phyloP scores from a whole-genome alignment of 2,797 vertebrate species.

The Leptoclinus maculatus region DNA sequence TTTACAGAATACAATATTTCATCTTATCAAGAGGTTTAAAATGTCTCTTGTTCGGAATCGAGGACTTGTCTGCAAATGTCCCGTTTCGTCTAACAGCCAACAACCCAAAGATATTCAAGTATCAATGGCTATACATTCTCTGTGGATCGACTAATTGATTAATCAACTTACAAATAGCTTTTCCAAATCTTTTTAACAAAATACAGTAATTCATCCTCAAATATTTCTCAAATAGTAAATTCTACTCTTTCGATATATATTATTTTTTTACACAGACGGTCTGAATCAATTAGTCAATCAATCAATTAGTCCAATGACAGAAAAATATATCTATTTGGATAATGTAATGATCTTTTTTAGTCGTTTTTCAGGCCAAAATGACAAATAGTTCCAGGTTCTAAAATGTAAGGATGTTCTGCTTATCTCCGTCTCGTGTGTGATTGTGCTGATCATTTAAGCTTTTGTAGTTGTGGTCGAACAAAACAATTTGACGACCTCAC shows the following conservation, averaged over 20 bases:
- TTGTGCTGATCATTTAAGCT: neutral
- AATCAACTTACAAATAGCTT: neutral
- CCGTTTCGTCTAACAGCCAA: neutral
- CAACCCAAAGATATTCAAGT: neutral
- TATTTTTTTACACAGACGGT: neutral
- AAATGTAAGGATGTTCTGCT: neutral
- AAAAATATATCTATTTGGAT: neutral
- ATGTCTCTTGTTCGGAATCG: no score
- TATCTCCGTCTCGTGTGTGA: neutral
- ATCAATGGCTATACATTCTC: neutral
- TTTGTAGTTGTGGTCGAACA: no score
- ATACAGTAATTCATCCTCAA: neutral
- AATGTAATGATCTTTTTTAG: neutral
- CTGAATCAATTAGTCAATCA: neutral
- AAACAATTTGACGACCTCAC: no score
- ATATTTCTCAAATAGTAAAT: neutral
- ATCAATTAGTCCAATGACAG: neutral
- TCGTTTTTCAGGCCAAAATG: no score
- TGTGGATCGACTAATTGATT: no score
- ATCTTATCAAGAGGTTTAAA: neutral
- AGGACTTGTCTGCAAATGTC: neutral
- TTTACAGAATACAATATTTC: neutral
- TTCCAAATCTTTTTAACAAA: neutral
- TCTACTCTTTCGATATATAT: neutral
- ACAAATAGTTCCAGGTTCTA: neutral